Percentiles rank a stretch among this genome's conserved stretches.
These are phyloP conservation scores for Zosterops lateralis DNA, from an alignment of 2,113 vertebrate genomes.

Conservation along the genomic window DNA sequence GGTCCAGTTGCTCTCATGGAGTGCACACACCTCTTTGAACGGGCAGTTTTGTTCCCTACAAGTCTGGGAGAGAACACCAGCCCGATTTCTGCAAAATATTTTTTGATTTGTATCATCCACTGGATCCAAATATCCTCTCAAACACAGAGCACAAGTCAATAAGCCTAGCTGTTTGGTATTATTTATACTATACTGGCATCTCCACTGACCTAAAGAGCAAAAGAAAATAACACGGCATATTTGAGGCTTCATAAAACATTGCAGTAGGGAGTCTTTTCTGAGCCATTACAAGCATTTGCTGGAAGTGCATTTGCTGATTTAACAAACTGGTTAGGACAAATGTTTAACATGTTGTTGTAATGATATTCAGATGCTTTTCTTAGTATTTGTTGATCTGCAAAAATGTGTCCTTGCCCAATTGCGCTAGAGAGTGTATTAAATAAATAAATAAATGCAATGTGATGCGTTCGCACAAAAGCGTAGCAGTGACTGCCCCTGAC, in stretches of 20 bases:
- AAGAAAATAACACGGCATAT: conserved; percentile 77
- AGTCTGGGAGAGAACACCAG: not conserved
- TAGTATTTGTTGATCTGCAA: conserved; percentile 77
- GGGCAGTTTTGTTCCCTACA: not conserved
- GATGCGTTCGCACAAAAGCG: conserved; percentile 71
- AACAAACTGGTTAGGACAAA: conserved; percentile 78
- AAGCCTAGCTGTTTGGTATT: conserved; percentile 64
- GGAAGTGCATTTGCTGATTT: conserved; percentile 78
- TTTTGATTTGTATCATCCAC: conserved; percentile 1
- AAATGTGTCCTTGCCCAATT: conserved; percentile 76
- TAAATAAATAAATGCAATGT: conserved; percentile 78
- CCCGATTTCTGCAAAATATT: not conserved
- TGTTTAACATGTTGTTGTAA: conserved; percentile 79
- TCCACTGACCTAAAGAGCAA: conserved; percentile 72
- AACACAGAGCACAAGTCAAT: conserved; percentile 31
- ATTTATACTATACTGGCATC: conserved; percentile 72
- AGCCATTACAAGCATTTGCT: conserved; percentile 76
- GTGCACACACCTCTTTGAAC: not conserved
- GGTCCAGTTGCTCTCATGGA: not conserved
- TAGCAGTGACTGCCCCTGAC: conserved; percentile 78
- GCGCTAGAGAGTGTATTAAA: conserved; percentile 64
- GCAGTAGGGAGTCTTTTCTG: conserved; percentile 72
- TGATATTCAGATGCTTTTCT: conserved; percentile 78
- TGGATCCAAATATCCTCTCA: not conserved
- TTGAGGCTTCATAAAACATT: conserved; percentile 78